Percentiles rank a stretch among this genome's conserved stretches.
These are phyloP conservation scores for Mesoligia furuncula DNA, from an alignment of 2,888 invertebrate genomes.

Conservation along the genomic window DNA sequence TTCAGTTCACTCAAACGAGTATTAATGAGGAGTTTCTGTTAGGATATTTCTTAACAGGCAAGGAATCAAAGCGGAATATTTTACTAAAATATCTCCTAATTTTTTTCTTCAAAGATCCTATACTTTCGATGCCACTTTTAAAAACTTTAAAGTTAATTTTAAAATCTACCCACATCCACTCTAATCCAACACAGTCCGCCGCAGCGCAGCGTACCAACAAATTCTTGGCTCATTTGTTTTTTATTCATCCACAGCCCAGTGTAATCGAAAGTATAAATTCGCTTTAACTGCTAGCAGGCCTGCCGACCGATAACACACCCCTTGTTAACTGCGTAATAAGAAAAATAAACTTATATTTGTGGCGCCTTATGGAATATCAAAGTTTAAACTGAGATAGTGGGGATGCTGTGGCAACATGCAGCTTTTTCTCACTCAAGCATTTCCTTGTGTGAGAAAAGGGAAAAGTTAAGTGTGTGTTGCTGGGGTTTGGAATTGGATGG, in stretches of 20 bases:
- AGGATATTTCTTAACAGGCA: too few species aligned
- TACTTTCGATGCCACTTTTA: too few species aligned
- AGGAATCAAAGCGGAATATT: too few species aligned
- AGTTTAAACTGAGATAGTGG: conserved; percentile 75
- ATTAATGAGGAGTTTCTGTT: too few species aligned
- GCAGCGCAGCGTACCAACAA: conserved; percentile 85
- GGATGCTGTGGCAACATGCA: conserved; percentile 30
- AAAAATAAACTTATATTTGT: conserved; percentile 87
- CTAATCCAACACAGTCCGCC: conserved; percentile 65
- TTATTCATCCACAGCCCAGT: conserved; percentile 86
- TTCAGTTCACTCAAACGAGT: too few species aligned
- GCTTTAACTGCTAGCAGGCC: conserved; percentile 84
- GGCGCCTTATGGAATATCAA: conserved; percentile 84
- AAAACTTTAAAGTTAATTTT: conserved; percentile 4
- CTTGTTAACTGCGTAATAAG: conserved; percentile 88
- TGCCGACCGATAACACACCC: conserved; percentile 84
- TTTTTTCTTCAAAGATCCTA: too few species aligned
- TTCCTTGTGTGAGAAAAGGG: neutral
- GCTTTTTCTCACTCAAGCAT: neutral
- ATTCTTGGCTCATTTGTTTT: conserved; percentile 90
- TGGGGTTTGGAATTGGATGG: conserved; percentile 8
- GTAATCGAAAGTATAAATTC: conserved; percentile 90
- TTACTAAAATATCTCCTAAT: too few species aligned
- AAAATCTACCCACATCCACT: conserved; percentile 69
- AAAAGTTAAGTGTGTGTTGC: neutral